Evolutionary conservation across 2,888 invertebrate genomes (phyloP).

Genomic region (Volucella zonaria): DNA sequence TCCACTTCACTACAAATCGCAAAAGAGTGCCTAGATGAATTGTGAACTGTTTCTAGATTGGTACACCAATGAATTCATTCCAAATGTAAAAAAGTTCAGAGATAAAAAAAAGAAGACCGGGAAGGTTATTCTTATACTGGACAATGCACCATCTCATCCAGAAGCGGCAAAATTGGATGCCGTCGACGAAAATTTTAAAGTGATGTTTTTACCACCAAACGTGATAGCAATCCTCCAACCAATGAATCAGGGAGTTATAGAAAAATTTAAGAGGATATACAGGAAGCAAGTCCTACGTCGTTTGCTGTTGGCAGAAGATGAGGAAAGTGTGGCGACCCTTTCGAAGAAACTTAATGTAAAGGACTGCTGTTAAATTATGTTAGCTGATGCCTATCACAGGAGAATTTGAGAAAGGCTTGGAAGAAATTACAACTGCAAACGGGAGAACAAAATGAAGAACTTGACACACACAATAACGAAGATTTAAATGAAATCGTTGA

Average conservation of each 20-base stretch:
- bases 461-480: conserved; percentile 5
- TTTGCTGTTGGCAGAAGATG: conserved; percentile 1
- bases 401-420: background rate
- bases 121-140: conserved; percentile 6
- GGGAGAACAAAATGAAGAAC: background rate
- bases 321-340: background rate
- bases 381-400: conserved; percentile 7
- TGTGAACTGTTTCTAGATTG: background rate
- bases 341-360: background rate
- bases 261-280: background rate
- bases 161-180: conserved; percentile 4
- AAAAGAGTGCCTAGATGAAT: background rate
- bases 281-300: conserved; percentile 1
- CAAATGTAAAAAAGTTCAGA: background rate
- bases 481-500: conserved; percentile 3
- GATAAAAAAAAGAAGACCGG: conserved; percentile 11
- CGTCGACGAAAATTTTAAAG: conserved; percentile 12
- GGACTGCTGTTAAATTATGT: conserved; percentile 8
- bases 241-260: conserved; percentile 8
- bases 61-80: conserved; percentile 10
- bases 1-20: conserved; percentile 3
- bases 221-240: conserved; percentile 9
- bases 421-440: background rate
- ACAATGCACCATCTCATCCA: conserved; percentile 25
- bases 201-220: conserved; percentile 8